Percentiles rank a stretch among this genome's conserved stretches.
These are phyloP conservation scores for Carassius gibelio DNA, from an alignment of 2,113 vertebrate species.

Conservation along the genomic window DNA sequence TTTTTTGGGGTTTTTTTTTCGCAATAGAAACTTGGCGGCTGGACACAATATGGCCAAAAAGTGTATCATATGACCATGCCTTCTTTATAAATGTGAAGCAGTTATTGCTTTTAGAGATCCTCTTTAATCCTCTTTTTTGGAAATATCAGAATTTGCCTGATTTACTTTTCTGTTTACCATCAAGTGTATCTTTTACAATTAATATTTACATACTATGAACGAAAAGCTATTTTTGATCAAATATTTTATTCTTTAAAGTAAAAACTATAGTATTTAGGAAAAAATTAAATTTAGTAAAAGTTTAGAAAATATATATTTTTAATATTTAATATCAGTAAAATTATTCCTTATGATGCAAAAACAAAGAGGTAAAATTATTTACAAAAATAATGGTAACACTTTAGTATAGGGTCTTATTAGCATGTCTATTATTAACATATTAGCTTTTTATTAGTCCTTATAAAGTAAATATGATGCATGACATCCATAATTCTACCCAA, in stretches of 20 bases:
- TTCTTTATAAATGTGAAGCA: neutral
- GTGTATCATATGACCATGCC: slow-evolving; percentile 15
- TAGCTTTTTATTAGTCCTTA: too few relatives aligned
- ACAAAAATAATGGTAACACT: neutral
- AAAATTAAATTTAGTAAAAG: neutral
- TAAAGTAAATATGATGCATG: too few relatives aligned
- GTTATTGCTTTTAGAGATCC: neutral
- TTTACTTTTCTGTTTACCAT: neutral
- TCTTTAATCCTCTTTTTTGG: neutral
- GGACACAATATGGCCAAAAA: slow-evolving; percentile 73
- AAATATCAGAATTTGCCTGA: too few relatives aligned
- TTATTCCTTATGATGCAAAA: too few relatives aligned
- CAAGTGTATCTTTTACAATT: neutral
- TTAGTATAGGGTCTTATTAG: too few relatives aligned
- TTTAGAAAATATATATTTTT: neutral
- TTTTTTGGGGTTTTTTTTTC: too few relatives aligned
- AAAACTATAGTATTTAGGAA: neutral
- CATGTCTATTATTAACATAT: too few relatives aligned
- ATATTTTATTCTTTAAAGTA: neutral
- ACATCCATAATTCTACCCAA: too few relatives aligned
- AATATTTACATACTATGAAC: neutral
- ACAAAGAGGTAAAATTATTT: neutral
- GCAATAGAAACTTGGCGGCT: slow-evolving; percentile 71
- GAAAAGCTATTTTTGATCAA: neutral
- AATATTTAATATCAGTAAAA: too few relatives aligned